A percentile compares a stretch with the other conserved stretches of the same genome.
Evolutionary conservation across 2,888 invertebrate genomes (phyloP).

Genomic region (Druceiella hillmani): DNA sequence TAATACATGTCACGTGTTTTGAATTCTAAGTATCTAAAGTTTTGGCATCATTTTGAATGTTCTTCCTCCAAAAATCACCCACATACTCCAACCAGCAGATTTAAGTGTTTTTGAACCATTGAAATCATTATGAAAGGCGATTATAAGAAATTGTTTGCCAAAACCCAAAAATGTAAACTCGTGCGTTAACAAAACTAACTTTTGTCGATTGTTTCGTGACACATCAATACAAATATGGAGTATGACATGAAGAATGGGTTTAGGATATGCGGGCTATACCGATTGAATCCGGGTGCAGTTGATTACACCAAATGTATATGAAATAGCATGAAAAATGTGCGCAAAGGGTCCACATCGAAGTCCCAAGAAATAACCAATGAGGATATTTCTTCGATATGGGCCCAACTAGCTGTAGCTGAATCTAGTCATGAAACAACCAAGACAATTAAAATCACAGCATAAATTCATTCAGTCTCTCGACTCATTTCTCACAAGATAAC

Average conservation of each 20-base stretch:
- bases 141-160: conserved; percentile 13
- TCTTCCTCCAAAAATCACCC: conserved; percentile 26
- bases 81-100: conserved; percentile 25
- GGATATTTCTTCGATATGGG: too few relatives aligned
- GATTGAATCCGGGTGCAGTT: conserved; percentile 19
- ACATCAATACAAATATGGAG: conserved; percentile 14
- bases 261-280: conserved; percentile 22
- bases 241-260: conserved; percentile 23
- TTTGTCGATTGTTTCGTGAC: conserved; percentile 20
- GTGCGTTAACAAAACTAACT: conserved; percentile 23
- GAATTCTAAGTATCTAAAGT: conserved; percentile 20
- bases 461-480: too few relatives aligned
- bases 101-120: conserved; percentile 24
- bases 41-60: conserved; percentile 23
- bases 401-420: too few relatives aligned
- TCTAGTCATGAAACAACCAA: too few relatives aligned
- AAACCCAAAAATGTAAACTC: conserved; percentile 21
- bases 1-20: conserved; percentile 4
- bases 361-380: too few relatives aligned
- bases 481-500: too few relatives aligned
- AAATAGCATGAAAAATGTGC: too few relatives aligned
- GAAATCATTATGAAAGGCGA: conserved; percentile 20
- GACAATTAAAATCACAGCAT: conserved; percentile 14
- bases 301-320: conserved; percentile 19
- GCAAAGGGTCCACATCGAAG: too few relatives aligned